phyloP scores from a whole-genome alignment of 2,888 invertebrate genomes.

The Ellobium chinense region DNA sequence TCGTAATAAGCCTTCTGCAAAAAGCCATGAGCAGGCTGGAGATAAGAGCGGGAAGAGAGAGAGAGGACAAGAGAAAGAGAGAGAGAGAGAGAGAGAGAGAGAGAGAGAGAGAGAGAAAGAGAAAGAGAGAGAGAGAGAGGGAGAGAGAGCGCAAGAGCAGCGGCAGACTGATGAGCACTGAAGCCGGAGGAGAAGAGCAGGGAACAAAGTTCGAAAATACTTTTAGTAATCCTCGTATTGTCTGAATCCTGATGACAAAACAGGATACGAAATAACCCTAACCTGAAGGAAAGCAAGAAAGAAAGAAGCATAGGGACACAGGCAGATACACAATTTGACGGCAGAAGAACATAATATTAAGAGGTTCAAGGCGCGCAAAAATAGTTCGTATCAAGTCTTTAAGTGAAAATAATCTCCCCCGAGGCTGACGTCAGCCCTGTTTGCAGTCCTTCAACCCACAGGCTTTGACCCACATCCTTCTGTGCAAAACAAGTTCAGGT shows the following conservation, averaged over 20 bases:
- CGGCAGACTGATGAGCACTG: neutral
- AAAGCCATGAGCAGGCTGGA: no score
- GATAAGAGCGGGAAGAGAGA: no score
- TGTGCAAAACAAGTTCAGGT: neutral
- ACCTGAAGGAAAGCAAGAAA: neutral
- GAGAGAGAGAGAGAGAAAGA: conserved; percentile 15
- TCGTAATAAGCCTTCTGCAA: no score
- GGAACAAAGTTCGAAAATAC: no score
- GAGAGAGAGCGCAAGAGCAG: neutral
- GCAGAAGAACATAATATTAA: neutral
- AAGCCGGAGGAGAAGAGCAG: no score
- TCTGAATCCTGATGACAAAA: no score
- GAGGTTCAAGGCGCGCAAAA: no score
- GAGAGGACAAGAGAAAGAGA: neutral
- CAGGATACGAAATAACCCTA: neutral
- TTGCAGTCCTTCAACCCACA: neutral
- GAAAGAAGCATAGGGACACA: neutral
- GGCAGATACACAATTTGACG: neutral
- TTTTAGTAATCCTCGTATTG: no score
- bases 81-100: conserved; percentile 24
- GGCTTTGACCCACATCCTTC: neutral
- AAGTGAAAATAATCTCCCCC: neutral
- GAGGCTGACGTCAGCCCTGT: conserved; percentile 10
- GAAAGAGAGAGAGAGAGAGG: neutral
- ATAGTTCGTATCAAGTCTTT: no score